phyloP scores from a whole-genome alignment of 2,888 invertebrate species.

The Drosophila robusta region DNA sequence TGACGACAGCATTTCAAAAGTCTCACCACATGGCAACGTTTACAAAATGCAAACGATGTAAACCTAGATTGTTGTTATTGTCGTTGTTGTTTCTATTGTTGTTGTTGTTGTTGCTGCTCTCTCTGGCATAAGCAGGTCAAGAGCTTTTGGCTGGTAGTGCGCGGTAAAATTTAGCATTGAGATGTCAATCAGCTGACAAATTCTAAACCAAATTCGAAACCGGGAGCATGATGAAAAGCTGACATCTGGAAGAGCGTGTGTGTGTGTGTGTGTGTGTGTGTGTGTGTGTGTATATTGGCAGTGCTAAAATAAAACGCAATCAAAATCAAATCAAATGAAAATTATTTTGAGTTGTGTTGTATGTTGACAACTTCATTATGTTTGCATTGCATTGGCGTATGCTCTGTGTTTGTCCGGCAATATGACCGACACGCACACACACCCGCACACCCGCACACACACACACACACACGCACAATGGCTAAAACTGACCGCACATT shows the following conservation, averaged over 20 bases:
- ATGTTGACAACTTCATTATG: slow-evolving; percentile 81
- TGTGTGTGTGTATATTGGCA: slow-evolving; percentile 24
- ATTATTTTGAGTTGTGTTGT: slow-evolving; percentile 73
- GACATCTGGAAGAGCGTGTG: not conserved
- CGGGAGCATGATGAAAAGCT: not conserved
- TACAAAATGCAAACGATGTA: slow-evolving; percentile 50
- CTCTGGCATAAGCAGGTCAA: slow-evolving; percentile 46
- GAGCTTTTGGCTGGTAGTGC: slow-evolving; percentile 32
- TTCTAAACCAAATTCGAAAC: slow-evolving; percentile 47
- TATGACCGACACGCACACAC: slow-evolving; percentile 48
- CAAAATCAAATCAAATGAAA: slow-evolving; percentile 82
- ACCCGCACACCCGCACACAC: not conserved
- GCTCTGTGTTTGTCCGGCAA: slow-evolving; percentile 60
- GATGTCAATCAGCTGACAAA: slow-evolving; percentile 60
- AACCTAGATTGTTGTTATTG: slow-evolving; percentile 28
- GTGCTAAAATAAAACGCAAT: slow-evolving; percentile 76
- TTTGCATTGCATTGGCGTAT: slow-evolving; percentile 67
- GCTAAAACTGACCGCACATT: slow-evolving; percentile 50
- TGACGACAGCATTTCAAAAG: slow-evolving; percentile 62
- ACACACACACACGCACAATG: slow-evolving; percentile 15
- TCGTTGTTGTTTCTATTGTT: slow-evolving; percentile 24
- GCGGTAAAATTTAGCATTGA: slow-evolving; percentile 49
- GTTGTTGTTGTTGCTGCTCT: slow-evolving; percentile 6
- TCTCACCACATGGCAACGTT: slow-evolving; percentile 44
- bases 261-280: slow-evolving; percentile 5